Evolutionary conservation across 2,888 invertebrate genomes (phyloP).

Genomic region (Xestia xanthographa): DNA sequence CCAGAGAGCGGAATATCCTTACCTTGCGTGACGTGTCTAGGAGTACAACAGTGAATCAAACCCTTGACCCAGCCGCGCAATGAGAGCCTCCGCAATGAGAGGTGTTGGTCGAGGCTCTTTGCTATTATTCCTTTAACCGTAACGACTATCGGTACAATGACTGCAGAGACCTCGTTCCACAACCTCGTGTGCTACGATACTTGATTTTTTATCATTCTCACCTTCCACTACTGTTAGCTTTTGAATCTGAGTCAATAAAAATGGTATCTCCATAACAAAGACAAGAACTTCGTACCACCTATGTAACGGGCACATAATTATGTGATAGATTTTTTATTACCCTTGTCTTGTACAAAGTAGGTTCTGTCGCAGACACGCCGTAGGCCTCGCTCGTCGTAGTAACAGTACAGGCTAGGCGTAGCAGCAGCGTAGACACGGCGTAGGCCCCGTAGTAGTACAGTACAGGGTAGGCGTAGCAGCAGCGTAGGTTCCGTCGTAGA

Average conservation of each 20-base stretch:
- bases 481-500: not conserved
- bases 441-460: not conserved
- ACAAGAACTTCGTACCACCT: not conserved
- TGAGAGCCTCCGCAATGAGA: too few species aligned
- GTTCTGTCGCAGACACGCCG: not conserved
- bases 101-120: too few species aligned
- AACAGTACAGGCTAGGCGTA: not conserved
- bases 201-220: too few species aligned
- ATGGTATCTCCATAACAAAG: not conserved
- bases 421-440: not conserved
- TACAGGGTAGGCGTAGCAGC: not conserved
- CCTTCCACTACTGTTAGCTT: not conserved
- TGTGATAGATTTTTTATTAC: not conserved
- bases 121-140: too few species aligned
- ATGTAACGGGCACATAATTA: not conserved
- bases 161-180: too few species aligned
- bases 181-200: too few species aligned
- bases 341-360: too few species aligned
- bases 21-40: too few species aligned
- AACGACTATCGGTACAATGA: too few species aligned
- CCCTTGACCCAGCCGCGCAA: too few species aligned
- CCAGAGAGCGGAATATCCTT: not conserved
- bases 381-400: not conserved
- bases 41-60: too few species aligned
- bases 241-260: not conserved